Evolutionary conservation across 2,797 vertebrate species (phyloP).

Genomic region (Pangasius krempfi): DNA sequence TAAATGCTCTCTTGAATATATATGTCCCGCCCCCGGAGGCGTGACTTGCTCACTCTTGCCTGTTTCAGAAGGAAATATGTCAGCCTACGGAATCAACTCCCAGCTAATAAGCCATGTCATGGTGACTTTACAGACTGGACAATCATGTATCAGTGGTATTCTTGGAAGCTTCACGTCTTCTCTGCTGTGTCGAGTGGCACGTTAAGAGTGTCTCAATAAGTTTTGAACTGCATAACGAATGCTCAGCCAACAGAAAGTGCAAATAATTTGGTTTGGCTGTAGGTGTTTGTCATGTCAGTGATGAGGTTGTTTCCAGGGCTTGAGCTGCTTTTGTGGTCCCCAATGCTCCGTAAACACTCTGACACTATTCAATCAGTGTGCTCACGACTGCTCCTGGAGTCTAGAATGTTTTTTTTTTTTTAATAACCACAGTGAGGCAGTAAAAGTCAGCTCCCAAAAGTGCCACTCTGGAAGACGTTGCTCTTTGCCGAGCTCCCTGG

Average conservation of each 20-base stretch:
- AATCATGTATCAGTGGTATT: background rate
- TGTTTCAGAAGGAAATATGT: background rate
- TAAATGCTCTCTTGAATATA: background rate
- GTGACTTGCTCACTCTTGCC: background rate
- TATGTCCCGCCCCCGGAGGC: background rate
- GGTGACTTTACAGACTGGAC: background rate
- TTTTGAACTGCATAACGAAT: background rate
- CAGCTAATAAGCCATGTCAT: background rate
- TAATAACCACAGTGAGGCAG: slow-evolving; percentile 70
- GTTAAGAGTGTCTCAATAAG: background rate
- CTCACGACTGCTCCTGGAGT: slow-evolving; percentile 67
- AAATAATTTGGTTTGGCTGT: slow-evolving; percentile 51
- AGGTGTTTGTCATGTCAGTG: slow-evolving; percentile 70
- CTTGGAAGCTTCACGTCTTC: background rate
- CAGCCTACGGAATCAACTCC: background rate
- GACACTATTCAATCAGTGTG: slow-evolving; percentile 68
- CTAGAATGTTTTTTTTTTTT: slow-evolving; percentile 53
- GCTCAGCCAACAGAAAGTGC: slow-evolving; percentile 12
- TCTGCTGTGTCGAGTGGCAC: background rate
- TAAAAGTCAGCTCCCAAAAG: slow-evolving; percentile 71
- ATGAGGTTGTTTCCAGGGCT: slow-evolving; percentile 74
- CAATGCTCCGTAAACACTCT: slow-evolving; percentile 69
- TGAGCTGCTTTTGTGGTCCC: slow-evolving; percentile 68
- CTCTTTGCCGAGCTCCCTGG: slow-evolving; percentile 55
- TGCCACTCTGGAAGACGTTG: slow-evolving; percentile 67